These are phyloP conservation scores for Crocuta crocuta DNA, from an alignment of 2,113 vertebrate species.

Conservation along the genomic window DNA sequence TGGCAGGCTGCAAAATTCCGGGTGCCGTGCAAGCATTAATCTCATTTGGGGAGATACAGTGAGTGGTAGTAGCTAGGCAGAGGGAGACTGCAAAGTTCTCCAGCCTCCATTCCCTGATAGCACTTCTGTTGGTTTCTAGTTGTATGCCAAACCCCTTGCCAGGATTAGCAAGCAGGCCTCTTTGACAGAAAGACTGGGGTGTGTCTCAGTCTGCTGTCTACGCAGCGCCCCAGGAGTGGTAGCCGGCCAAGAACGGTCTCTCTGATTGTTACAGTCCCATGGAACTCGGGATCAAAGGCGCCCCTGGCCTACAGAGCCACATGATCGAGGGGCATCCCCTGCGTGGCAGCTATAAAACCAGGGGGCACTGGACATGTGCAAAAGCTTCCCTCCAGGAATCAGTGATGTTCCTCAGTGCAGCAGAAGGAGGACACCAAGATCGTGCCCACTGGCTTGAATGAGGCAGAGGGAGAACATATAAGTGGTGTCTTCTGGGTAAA, in stretches of 20 bases:
- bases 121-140: background rate
- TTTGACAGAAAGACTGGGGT: background rate
- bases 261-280: background rate
- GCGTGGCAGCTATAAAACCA: background rate
- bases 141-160: background rate
- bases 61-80: background rate
- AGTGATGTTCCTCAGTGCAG: background rate
- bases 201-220: background rate
- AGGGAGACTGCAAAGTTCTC: background rate
- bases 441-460: background rate
- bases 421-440: background rate
- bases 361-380: background rate
- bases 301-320: background rate
- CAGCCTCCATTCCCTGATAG: background rate
- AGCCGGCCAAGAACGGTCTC: background rate
- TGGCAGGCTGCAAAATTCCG: background rate
- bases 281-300: background rate
- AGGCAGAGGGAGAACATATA: background rate
- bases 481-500: background rate
- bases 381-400: background rate
- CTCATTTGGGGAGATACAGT: background rate
- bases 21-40: background rate
- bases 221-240: background rate
- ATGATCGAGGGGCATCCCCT: background rate
- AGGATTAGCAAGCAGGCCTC: background rate